phyloP scores from a whole-genome alignment of 2,888 invertebrate species.

The Imbricaverruca yamaguchii region DNA sequence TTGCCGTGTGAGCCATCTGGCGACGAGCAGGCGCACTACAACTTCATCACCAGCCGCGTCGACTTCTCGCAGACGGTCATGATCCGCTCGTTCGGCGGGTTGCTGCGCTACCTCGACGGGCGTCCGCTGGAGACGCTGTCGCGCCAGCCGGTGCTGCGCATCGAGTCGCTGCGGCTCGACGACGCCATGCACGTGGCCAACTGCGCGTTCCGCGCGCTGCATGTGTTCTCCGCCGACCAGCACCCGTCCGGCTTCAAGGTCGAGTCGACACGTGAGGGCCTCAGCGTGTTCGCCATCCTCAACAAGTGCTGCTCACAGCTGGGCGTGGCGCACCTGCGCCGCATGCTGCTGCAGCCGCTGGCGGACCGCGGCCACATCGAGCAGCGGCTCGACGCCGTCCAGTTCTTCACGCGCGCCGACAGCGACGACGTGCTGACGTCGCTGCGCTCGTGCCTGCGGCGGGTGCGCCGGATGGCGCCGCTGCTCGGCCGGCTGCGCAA shows the following conservation, averaged over 20 bases:
- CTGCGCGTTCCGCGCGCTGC: constrained; percentile 62
- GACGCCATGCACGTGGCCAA: constrained; percentile 62
- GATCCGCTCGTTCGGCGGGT: constrained; percentile 61
- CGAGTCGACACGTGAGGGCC: constrained; percentile 54
- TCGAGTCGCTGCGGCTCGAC: background rate
- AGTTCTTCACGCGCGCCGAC: constrained; percentile 56
- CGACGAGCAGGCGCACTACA: constrained; percentile 48
- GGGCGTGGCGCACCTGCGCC: constrained; percentile 44
- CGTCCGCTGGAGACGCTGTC: constrained; percentile 21
- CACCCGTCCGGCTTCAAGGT: constrained; percentile 69
- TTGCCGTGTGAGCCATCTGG: background rate
- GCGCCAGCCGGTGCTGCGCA: constrained; percentile 1
- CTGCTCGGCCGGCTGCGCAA: background rate
- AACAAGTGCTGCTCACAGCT: constrained; percentile 62
- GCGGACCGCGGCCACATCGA: constrained; percentile 54
- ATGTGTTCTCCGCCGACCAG: constrained; percentile 62
- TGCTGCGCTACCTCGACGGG: constrained; percentile 59
- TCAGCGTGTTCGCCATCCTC: constrained; percentile 63
- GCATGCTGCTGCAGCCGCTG: constrained; percentile 49
- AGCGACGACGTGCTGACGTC: constrained; percentile 56
- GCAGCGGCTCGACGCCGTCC: constrained; percentile 60
- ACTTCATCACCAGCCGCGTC: constrained; percentile 55
- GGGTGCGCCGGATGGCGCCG: background rate
- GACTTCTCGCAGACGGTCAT: constrained; percentile 56
- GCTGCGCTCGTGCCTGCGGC: constrained; percentile 40